Evolutionary conservation across 2,113 vertebrate genomes (phyloP).

Genomic region (Gallinago paraguaiae): DNA sequence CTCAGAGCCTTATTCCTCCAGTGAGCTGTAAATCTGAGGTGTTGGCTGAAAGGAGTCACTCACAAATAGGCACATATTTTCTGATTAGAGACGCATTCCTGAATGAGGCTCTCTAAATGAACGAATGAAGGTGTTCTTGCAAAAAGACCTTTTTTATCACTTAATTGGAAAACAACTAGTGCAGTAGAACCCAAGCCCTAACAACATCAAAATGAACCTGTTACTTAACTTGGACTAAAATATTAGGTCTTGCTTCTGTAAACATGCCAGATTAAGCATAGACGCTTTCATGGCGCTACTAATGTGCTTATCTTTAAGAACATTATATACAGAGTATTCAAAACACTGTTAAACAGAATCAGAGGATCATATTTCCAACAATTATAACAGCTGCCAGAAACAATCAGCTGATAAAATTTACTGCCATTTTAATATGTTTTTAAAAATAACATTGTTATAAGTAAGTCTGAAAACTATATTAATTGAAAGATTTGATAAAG

Average conservation of each 20-base stretch:
- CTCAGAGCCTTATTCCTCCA: not conserved
- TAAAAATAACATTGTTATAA: not conserved
- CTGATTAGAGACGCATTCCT: not conserved
- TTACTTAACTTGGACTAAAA: slow-evolving; percentile 7
- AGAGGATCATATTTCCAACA: not conserved
- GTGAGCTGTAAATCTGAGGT: not conserved
- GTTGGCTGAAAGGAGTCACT: not conserved
- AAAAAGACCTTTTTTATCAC: not conserved
- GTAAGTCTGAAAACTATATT: not conserved
- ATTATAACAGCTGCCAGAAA: not conserved
- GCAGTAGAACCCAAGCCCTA: not conserved
- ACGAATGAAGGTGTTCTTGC: not conserved
- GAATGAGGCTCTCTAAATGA: not conserved
- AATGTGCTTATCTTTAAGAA: slow-evolving; percentile 19
- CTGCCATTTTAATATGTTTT: not conserved
- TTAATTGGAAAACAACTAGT: not conserved
- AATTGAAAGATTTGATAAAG: not conserved
- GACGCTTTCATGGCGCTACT: not conserved
- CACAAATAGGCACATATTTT: not conserved
- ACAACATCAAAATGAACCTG: not conserved
- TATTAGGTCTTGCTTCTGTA: not conserved
- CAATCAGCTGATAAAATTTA: not conserved
- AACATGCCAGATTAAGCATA: not conserved
- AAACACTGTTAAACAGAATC: not conserved
- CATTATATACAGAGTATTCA: not conserved